These are phyloP conservation scores for Lycorma delicatula DNA, from an alignment of 1,140 invertebrate species.

Conservation along the genomic window DNA sequence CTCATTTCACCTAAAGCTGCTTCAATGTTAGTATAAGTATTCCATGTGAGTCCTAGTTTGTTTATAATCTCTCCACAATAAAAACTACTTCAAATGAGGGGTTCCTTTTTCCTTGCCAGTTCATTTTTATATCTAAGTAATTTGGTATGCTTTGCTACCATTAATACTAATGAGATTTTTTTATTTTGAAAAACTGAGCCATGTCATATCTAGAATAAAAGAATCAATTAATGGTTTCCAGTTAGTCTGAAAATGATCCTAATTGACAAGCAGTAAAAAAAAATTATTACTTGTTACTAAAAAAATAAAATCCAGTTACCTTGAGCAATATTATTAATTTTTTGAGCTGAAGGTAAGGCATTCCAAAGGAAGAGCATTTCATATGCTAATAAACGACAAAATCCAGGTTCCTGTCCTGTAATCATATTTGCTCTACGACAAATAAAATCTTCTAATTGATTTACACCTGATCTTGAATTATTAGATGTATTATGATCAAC, in stretches of 20 bases:
- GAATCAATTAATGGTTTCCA: no score
- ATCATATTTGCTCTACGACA: constrained; percentile 2
- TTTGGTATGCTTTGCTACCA: no score
- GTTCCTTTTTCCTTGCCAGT: no score
- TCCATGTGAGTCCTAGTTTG: no score
- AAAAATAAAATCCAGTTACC: constrained; percentile 14
- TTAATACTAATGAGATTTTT: no score
- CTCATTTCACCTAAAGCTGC: no score
- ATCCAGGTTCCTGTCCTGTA: constrained; percentile 9
- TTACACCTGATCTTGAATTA: background rate
- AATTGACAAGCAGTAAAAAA: background rate
- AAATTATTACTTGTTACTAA: background rate
- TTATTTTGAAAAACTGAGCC: no score
- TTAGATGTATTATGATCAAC: background rate
- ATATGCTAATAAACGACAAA: constrained; percentile 47
- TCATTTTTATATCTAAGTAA: no score
- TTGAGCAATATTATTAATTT: constrained; percentile 12
- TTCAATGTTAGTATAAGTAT: no score
- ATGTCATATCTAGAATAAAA: no score
- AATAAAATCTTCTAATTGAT: constrained; percentile 15
- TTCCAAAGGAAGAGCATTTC: constrained; percentile 68
- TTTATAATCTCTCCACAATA: no score
- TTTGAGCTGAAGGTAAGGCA: constrained; percentile 46
- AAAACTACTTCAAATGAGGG: no score
- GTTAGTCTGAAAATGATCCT: background rate